Conservation (phyloP, 2,113 vertebrate genomes). For the Indicator maculatus region DNA sequence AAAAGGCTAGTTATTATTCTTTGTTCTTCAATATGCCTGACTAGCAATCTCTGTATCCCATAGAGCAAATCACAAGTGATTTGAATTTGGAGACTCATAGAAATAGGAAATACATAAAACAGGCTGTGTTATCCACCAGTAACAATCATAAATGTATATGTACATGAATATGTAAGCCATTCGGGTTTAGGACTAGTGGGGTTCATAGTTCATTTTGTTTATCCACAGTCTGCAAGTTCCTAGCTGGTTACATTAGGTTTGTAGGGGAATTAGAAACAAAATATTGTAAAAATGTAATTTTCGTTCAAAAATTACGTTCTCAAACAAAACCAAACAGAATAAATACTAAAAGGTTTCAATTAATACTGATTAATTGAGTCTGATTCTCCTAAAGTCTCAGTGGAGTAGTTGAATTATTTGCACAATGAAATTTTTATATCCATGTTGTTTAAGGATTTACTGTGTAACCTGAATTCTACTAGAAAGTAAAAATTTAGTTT, state of each 20-base stretch:
- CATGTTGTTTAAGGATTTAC: neutral
- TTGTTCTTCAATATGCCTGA: neutral
- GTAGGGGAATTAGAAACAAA: neutral
- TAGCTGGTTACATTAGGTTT: neutral
- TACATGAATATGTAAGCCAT: neutral
- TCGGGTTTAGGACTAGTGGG: neutral
- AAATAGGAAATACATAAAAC: neutral
- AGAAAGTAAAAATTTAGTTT: neutral
- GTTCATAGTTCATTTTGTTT: neutral
- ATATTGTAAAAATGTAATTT: neutral
- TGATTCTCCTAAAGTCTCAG: neutral
- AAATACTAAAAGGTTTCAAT: neutral
- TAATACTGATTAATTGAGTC: conserved; percentile 11
- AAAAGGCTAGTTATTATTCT: neutral
- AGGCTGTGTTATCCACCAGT: neutral
- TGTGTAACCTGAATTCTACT: neutral
- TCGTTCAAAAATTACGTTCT: neutral
- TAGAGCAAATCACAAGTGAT: neutral
- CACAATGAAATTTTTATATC: conserved; percentile 14
- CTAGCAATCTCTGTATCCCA: neutral
- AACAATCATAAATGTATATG: neutral
- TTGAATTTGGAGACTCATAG: neutral
- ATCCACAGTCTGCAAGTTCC: neutral
- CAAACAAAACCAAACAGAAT: neutral
- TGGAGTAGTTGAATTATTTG: conserved; percentile 3